Conservation (phyloP, 1,140 invertebrate genomes). For the Zophobas morio region DNA sequence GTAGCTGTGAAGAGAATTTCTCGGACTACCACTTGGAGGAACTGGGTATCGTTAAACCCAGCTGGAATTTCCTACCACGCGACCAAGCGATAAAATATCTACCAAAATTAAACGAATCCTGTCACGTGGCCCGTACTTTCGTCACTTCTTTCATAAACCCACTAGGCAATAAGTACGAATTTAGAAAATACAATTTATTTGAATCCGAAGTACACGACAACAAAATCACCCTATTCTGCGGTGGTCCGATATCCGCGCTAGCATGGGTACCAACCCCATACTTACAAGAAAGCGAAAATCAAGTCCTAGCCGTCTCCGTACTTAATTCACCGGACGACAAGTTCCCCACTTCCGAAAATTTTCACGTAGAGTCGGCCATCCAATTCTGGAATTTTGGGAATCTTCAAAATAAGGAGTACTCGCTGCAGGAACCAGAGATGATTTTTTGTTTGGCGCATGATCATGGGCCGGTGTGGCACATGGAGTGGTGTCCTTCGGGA, state of each 20-base stretch:
- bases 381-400: slow-evolving; percentile 75
- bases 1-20: slow-evolving; percentile 65
- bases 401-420: slow-evolving; percentile 64
- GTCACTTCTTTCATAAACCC: slow-evolving; percentile 48
- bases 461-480: slow-evolving; percentile 77
- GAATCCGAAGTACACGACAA: slow-evolving; percentile 62
- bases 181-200: slow-evolving; percentile 69
- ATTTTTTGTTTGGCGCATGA: slow-evolving; percentile 75
- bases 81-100: slow-evolving; percentile 64
- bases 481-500: slow-evolving; percentile 85
- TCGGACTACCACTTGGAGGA: slow-evolving; percentile 65
- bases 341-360: slow-evolving; percentile 65
- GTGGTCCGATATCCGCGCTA: slow-evolving; percentile 74
- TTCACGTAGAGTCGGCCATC: slow-evolving; percentile 69
- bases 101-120: slow-evolving; percentile 66
- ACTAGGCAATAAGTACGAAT: slow-evolving; percentile 58
- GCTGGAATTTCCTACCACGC: slow-evolving; percentile 53
- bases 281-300: slow-evolving; percentile 61
- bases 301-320: slow-evolving; percentile 73
- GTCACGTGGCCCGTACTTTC: slow-evolving; percentile 59
- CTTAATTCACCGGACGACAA: slow-evolving; percentile 68
- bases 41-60: slow-evolving; percentile 58
- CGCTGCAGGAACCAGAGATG: slow-evolving; percentile 63
- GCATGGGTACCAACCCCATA: slow-evolving; percentile 72
- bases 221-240: slow-evolving; percentile 72